Evolutionary conservation across 2,888 invertebrate species (phyloP).

Genomic region (Periphyllus acericola): DNA sequence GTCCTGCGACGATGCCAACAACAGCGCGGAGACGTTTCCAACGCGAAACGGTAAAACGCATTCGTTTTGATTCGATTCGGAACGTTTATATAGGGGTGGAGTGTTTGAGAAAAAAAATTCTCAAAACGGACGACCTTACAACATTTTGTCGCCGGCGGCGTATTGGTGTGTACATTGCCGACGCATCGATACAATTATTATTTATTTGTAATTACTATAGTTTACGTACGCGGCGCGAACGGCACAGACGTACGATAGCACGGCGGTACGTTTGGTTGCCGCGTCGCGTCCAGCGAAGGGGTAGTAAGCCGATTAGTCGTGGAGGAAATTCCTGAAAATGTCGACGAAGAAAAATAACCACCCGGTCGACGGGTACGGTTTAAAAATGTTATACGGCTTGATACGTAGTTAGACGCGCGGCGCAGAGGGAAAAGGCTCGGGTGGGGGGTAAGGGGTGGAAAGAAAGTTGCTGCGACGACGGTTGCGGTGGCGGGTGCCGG

Average conservation of each 20-base stretch:
- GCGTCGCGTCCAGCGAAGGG: neutral
- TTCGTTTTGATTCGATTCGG: neutral
- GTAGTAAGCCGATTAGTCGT: conserved; percentile 13
- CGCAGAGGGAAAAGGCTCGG: neutral
- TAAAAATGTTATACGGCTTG: conserved; percentile 22
- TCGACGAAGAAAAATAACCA: neutral
- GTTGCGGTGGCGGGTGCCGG: conserved; percentile 25
- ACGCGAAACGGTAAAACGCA: neutral
- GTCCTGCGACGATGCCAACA: neutral
- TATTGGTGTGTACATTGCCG: too few relatives aligned
- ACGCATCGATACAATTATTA: too few relatives aligned
- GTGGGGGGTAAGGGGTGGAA: neutral
- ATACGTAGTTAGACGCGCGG: neutral
- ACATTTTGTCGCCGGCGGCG: neutral
- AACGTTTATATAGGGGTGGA: too few relatives aligned
- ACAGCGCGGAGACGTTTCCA: neutral
- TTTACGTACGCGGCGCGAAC: too few relatives aligned
- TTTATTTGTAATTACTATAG: too few relatives aligned
- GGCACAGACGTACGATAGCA: neutral
- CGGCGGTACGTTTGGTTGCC: conserved; percentile 36
- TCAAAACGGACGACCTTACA: neutral
- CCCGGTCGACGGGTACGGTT: conserved; percentile 2
- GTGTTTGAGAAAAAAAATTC: too few relatives aligned
- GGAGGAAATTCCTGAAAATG: neutral
- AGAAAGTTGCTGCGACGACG: conserved; percentile 19